These are phyloP conservation scores for Lycia hirtaria DNA, from an alignment of 2,888 invertebrate genomes.

Conservation along the genomic window DNA sequence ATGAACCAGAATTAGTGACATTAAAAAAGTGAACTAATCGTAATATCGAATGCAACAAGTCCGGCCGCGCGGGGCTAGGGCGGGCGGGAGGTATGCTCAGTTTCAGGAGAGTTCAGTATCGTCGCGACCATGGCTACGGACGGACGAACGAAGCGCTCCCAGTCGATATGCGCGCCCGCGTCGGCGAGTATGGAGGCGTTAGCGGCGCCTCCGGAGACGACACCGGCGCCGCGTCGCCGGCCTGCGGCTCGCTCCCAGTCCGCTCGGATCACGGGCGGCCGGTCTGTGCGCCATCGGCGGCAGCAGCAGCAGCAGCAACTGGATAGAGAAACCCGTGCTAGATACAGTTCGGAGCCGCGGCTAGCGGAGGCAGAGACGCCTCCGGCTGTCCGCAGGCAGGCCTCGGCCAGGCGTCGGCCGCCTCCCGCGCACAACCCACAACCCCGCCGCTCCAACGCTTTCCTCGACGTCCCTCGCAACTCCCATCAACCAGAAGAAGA, in stretches of 20 bases:
- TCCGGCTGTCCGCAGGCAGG: slow-evolving; percentile 87
- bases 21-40: slow-evolving; percentile 65
- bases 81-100: slow-evolving; percentile 48
- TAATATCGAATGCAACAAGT: slow-evolving; percentile 77
- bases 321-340: slow-evolving; percentile 82
- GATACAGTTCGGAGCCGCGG: slow-evolving; percentile 89
- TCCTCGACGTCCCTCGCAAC: slow-evolving; percentile 88
- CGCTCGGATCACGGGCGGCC: slow-evolving; percentile 88
- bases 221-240: slow-evolving; percentile 86
- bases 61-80: slow-evolving; percentile 48
- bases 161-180: slow-evolving; percentile 90
- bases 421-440: slow-evolving; percentile 76
- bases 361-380: slow-evolving; percentile 88
- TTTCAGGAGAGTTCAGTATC: slow-evolving; percentile 66
- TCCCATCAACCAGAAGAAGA: slow-evolving; percentile 81
- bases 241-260: slow-evolving; percentile 92
- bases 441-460: slow-evolving; percentile 89
- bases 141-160: slow-evolving; percentile 89
- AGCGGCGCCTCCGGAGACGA: slow-evolving; percentile 82
- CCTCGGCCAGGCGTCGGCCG: slow-evolving; percentile 85
- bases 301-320: slow-evolving; percentile 79
- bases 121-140: slow-evolving; percentile 87
- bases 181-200: slow-evolving; percentile 89
- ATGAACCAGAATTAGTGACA: slow-evolving; percentile 60
- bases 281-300: slow-evolving; percentile 81